Base-by-base conservation (phyloP, 2,888 invertebrate species). In the Chesias legatella region DNA sequence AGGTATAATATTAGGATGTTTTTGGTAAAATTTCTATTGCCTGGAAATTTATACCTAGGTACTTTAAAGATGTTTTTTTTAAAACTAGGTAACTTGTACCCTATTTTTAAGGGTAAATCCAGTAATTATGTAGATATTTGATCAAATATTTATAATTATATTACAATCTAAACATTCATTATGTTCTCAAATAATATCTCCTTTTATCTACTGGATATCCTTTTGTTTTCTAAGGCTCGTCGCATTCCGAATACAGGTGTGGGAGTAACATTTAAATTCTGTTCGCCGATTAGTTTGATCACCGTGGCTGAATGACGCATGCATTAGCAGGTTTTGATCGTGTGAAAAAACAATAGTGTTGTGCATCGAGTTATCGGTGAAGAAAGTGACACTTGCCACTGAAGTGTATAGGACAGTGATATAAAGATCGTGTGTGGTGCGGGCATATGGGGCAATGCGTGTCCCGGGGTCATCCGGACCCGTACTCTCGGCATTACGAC, bases 361-460 rank as follows among this genome's bases (percentile, higher is more conserved):
- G 49, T 32, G 47, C 30, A 34, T 29, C 8, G 42, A 10, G 25
- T 29, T 34, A 32, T 44, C 13, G 13, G 5, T 17, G 13, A 17
- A 5, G 13, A 21, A 44, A 23, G 11, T 10, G 7, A 33, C 7
- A 41, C 8, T 9, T 17, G 13, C 3, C 13, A 43, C 24, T 39
- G 38, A 33, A 21, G 51, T 48, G 46, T 48, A 29, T 6, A 35
- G 30, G 32, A 39, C 24, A 36, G 52, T 50, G 46, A 41, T 28
- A 54, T 40, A 53, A 36, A 51, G 54, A 51, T 58, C 37, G 59
- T 58, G 36, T 49, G 53, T 56, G 60, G 51, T 59, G 59, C 71
- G 68, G 67, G 79, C 89, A 67, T 91, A 93, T 93, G 93, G 93
- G 93, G 91, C 93, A 93, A 92, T 93, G 93, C 89, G 91, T 92